These are phyloP conservation scores for Tuberolachnus salignus DNA, from an alignment of 2,888 invertebrate genomes.

Conservation along the genomic window DNA sequence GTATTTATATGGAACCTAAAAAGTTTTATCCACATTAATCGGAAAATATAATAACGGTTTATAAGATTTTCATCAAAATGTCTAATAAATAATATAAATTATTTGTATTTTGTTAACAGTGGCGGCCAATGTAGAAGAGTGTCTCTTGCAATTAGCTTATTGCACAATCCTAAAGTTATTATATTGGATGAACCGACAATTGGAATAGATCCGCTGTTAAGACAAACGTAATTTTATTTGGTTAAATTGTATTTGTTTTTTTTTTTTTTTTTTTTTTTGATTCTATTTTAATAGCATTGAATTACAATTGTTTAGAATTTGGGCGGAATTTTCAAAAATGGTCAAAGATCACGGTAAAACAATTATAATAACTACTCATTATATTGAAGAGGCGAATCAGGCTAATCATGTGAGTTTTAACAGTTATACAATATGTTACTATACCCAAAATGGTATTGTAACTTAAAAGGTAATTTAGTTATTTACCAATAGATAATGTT, in stretches of 20 bases:
- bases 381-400: slow-evolving; percentile 60
- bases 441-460: no score
- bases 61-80: no score
- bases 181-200: slow-evolving; percentile 64
- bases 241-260: not conserved
- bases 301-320: slow-evolving; percentile 58
- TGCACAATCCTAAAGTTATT: slow-evolving; percentile 65
- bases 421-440: no score
- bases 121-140: slow-evolving; percentile 66
- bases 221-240: slow-evolving; percentile 60
- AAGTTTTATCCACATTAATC: no score
- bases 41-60: no score
- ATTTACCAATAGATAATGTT: no score
- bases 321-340: slow-evolving; percentile 59
- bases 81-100: not conserved
- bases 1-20: no score
- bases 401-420: slow-evolving; percentile 24
- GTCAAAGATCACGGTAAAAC: slow-evolving; percentile 58
- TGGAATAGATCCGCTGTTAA: slow-evolving; percentile 65
- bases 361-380: slow-evolving; percentile 60
- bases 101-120: slow-evolving; percentile 60
- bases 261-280: no score
- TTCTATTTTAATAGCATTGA: not conserved
- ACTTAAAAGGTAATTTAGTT: no score
- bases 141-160: slow-evolving; percentile 65